These are phyloP conservation scores for Antigone vipio DNA, from an alignment of 2,113 vertebrate species.

Conservation along the genomic window DNA sequence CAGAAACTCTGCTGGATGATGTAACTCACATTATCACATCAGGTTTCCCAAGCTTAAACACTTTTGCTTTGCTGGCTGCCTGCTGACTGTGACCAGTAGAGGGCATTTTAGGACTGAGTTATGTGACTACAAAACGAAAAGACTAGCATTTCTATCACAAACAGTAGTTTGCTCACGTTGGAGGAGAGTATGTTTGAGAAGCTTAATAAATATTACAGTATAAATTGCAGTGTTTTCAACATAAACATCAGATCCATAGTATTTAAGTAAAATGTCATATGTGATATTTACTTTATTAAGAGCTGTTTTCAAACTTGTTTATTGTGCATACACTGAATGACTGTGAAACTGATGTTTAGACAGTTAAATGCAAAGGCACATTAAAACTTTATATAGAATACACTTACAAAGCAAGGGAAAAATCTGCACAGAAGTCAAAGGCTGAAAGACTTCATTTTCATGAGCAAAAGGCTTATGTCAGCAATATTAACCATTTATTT, in stretches of 20 bases:
- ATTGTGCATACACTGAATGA: neutral
- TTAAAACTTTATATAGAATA: neutral
- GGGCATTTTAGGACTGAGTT: constrained; percentile 62
- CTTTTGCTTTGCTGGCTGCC: neutral
- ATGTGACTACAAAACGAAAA: neutral
- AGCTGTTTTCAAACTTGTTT: constrained; percentile 41
- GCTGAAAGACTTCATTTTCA: neutral
- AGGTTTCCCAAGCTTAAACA: neutral
- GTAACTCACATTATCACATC: neutral
- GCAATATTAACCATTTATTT: neutral
- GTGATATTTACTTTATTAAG: constrained; percentile 28
- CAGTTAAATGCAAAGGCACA: neutral
- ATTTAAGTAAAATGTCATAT: constrained; percentile 15
- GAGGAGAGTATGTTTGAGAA: neutral
- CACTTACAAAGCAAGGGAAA: neutral
- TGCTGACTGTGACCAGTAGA: constrained; percentile 61
- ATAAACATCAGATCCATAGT: constrained; percentile 4
- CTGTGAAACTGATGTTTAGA: neutral
- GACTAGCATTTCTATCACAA: neutral
- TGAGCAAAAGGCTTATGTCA: neutral
- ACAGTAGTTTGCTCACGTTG: neutral
- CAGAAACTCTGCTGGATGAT: neutral
- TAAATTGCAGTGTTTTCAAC: neutral
- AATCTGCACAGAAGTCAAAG: neutral
- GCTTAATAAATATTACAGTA: constrained; percentile 34